Conservation (phyloP, 2,888 invertebrate species). For the Drosophila silvestris region DNA sequence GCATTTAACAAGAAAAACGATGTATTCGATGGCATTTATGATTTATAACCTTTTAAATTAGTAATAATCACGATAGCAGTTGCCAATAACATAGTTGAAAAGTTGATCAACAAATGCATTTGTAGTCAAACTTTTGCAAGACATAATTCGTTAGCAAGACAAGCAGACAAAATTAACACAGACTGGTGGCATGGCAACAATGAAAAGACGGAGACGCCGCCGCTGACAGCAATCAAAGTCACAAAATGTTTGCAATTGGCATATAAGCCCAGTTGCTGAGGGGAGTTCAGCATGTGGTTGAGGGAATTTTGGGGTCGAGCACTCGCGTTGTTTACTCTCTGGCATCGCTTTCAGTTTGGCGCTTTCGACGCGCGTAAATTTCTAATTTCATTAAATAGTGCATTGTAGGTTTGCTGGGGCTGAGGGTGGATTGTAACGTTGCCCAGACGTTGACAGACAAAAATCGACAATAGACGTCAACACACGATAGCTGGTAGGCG, state of each 20-base stretch:
- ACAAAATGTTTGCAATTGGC: constrained; percentile 70
- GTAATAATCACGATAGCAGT: background rate
- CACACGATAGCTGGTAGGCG: constrained; percentile 26
- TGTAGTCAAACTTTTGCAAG: constrained; percentile 10
- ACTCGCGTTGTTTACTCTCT: background rate
- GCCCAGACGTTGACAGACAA: constrained; percentile 76
- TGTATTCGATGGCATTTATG: background rate
- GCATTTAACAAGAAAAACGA: background rate
- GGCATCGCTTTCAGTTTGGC: constrained; percentile 42
- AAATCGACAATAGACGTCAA: constrained; percentile 81
- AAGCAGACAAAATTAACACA: constrained; percentile 19
- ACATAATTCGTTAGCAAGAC: constrained; percentile 5
- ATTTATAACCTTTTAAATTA: background rate
- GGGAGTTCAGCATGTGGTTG: background rate
- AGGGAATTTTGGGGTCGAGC: background rate
- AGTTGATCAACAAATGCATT: constrained; percentile 16
- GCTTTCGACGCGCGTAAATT: constrained; percentile 62
- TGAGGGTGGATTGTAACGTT: constrained; percentile 8
- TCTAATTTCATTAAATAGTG: constrained; percentile 76
- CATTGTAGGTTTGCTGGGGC: background rate
- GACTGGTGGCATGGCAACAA: constrained; percentile 10
- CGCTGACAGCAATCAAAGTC: constrained; percentile 61
- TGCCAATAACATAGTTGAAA: background rate
- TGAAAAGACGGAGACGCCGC: background rate
- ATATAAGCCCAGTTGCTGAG: constrained; percentile 38